Evolutionary conservation across 2,113 vertebrate species (phyloP).

Genomic region (Gavialis gangeticus): DNA sequence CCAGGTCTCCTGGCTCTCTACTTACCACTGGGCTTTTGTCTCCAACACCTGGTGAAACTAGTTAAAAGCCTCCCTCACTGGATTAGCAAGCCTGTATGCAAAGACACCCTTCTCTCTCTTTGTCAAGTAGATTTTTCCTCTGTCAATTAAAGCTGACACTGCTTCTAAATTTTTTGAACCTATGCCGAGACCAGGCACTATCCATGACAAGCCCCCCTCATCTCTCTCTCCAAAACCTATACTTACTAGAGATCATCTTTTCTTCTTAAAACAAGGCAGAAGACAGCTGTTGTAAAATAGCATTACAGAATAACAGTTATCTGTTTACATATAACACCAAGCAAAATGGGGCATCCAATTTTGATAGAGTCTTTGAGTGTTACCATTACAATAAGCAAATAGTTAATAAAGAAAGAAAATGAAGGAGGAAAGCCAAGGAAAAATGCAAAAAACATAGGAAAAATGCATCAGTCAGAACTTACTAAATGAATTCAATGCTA

Average conservation of each 20-base stretch:
- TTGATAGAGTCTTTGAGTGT: too few species aligned
- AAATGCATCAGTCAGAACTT: not conserved
- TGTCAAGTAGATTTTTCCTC: too few species aligned
- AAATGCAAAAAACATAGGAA: too few species aligned
- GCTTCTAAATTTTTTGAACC: too few species aligned
- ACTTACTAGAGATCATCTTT: not conserved
- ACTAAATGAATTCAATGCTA: not conserved
- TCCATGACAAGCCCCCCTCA: not conserved
- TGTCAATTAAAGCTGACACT: too few species aligned
- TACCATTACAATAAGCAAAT: not conserved
- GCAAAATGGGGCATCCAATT: not conserved
- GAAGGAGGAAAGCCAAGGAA: not conserved
- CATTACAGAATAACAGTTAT: not conserved
- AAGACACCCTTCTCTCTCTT: too few species aligned
- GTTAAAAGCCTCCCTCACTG: too few species aligned
- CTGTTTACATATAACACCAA: not conserved
- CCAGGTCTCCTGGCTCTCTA: too few species aligned
- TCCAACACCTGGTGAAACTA: too few species aligned
- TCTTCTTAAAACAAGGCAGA: not conserved
- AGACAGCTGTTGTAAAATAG: not conserved
- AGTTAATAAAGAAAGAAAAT: not conserved
- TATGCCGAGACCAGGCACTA: not conserved
- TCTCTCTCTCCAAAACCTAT: not conserved
- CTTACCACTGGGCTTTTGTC: too few species aligned
- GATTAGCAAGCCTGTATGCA: too few species aligned